phyloP scores from a whole-genome alignment of 2,888 invertebrate species.

The Psylliodes chrysocephalus region DNA sequence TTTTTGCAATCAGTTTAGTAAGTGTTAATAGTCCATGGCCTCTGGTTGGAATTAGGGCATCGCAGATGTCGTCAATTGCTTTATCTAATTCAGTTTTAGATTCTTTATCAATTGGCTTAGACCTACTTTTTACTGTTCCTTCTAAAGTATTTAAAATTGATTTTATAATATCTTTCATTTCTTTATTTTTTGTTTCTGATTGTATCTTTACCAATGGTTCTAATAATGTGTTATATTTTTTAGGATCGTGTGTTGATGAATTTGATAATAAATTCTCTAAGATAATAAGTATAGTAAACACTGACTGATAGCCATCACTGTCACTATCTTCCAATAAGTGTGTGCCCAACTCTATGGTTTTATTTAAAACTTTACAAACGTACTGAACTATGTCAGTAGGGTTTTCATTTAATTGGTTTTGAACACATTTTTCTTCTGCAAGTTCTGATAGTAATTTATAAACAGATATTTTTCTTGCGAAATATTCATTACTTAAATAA shows the following conservation, averaged over 20 bases:
- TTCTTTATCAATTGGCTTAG: slow-evolving; percentile 39
- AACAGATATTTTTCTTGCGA: slow-evolving; percentile 64
- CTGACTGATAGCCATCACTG: slow-evolving; percentile 53
- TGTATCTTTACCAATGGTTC: slow-evolving; percentile 49
- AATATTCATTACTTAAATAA: slow-evolving; percentile 55
- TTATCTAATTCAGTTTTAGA: slow-evolving; percentile 67
- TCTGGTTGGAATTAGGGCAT: slow-evolving; percentile 79
- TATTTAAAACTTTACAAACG: slow-evolving; percentile 64
- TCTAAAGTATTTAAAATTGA: slow-evolving; percentile 47
- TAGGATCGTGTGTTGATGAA: slow-evolving; percentile 50
- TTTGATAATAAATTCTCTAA: slow-evolving; percentile 60
- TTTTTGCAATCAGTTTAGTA: slow-evolving; percentile 75
- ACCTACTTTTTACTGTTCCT: slow-evolving; percentile 12
- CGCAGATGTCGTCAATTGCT: slow-evolving; percentile 75
- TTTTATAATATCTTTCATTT: slow-evolving; percentile 51
- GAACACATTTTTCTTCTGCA: slow-evolving; percentile 64
- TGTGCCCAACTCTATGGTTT: slow-evolving; percentile 45
- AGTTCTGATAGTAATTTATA: slow-evolving; percentile 68
- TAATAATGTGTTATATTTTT: slow-evolving; percentile 58
- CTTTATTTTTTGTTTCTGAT: slow-evolving; percentile 50
- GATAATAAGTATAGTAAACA: slow-evolving; percentile 58
- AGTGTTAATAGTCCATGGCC: slow-evolving; percentile 83
- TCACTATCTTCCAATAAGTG: slow-evolving; percentile 51
- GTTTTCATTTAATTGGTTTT: slow-evolving; percentile 63
- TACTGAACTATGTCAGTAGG: slow-evolving; percentile 66